These are phyloP conservation scores for Scaptomyza flava DNA, from an alignment of 2,888 invertebrate genomes.

Conservation along the genomic window DNA sequence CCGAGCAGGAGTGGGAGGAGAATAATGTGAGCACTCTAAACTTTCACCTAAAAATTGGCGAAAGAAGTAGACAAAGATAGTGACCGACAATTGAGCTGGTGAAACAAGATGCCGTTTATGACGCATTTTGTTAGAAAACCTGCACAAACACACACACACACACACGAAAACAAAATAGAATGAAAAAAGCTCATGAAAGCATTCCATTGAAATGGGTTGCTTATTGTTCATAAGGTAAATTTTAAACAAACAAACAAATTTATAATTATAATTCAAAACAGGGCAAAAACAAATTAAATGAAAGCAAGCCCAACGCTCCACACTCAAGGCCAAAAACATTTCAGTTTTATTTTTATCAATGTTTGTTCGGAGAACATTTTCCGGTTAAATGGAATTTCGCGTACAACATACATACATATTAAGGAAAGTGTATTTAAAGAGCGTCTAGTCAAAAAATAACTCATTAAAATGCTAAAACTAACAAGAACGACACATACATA, in stretches of 20 bases:
- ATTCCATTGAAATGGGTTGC: conserved; percentile 10
- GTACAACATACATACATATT: conserved; percentile 15
- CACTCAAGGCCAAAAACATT: conserved; percentile 42
- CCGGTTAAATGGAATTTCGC: conserved; percentile 14
- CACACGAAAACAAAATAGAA: too few relatives aligned
- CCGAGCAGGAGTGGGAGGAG: too few relatives aligned
- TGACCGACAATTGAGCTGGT: not conserved
- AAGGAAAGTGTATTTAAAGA: conserved; percentile 37
- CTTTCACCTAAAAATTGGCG: conserved; percentile 35
- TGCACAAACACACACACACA: not conserved
- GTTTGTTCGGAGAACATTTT: conserved; percentile 30
- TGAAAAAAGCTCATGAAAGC: not conserved
- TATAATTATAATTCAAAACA: not conserved
- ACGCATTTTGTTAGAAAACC: conserved; percentile 23
- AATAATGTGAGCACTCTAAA: not conserved
- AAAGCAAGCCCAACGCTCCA: not conserved
- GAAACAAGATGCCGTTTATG: conserved; percentile 9
- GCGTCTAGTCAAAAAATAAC: conserved; percentile 25
- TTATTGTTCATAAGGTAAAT: conserved; percentile 15
- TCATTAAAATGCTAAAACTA: conserved; percentile 43
- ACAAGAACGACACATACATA: conserved; percentile 16
- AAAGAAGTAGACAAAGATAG: conserved; percentile 4
- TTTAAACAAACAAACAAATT: not conserved
- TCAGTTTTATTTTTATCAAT: conserved; percentile 38
- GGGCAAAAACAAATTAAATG: conserved; percentile 15